Conservation (phyloP, 2,888 invertebrate species). For the Invenusta paracnida region DNA sequence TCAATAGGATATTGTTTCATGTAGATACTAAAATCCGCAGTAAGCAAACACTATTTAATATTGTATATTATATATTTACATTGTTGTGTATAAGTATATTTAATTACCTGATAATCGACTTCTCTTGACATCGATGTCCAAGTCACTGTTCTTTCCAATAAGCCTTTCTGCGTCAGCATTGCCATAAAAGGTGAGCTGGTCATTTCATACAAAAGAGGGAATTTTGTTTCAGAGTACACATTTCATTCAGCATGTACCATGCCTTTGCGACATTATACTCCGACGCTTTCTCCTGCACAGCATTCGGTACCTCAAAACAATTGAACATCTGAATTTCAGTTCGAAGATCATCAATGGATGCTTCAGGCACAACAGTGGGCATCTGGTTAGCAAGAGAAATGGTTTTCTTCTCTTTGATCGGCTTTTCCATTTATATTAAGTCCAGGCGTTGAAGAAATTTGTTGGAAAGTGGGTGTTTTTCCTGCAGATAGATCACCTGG, state of each 20-base stretch:
- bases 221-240: background rate
- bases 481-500: background rate
- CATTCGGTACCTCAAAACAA: constrained; percentile 9
- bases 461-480: background rate
- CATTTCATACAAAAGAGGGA: background rate
- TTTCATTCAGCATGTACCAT: background rate
- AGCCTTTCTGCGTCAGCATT: background rate
- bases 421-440: background rate
- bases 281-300: background rate
- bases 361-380: constrained; percentile 14
- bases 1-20: background rate
- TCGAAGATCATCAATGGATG: constrained; percentile 19
- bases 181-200: background rate
- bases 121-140: background rate
- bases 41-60: background rate
- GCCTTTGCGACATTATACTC: background rate
- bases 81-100: background rate
- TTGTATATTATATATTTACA: background rate
- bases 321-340: background rate
- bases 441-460: background rate
- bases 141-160: background rate
- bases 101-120: background rate
- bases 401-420: background rate
- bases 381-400: constrained; percentile 16
- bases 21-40: background rate